Evolutionary conservation across 2,113 vertebrate genomes (phyloP).

Genomic region (Urocitellus parryii): DNA sequence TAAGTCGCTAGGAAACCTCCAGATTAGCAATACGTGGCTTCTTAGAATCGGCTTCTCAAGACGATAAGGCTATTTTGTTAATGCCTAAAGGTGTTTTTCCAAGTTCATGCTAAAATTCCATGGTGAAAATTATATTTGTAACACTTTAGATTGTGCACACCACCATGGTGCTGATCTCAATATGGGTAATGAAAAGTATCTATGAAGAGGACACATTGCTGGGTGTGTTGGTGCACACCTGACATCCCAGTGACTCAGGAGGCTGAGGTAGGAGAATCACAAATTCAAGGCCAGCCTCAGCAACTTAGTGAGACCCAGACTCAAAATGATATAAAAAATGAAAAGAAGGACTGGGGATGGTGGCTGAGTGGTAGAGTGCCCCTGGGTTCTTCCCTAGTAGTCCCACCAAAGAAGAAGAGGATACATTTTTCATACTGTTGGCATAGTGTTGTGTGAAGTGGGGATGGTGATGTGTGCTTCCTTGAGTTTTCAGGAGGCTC

Average conservation of each 20-base stretch:
- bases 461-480: background rate
- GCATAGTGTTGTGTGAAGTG: background rate
- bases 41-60: background rate
- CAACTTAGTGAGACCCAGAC: background rate
- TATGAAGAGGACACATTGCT: background rate
- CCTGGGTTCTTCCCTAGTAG: background rate
- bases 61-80: background rate
- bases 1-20: too few species aligned
- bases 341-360: background rate
- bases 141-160: background rate
- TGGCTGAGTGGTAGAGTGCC: background rate
- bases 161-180: background rate
- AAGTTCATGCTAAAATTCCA: slow-evolving; percentile 19
- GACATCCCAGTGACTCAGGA: background rate
- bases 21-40: too few species aligned
- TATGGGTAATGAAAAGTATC: background rate
- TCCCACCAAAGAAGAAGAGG: background rate
- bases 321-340: background rate
- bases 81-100: slow-evolving; percentile 12
- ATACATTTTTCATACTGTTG: background rate
- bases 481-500: too few species aligned
- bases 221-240: rapidly evolving
- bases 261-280: background rate
- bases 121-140: background rate
- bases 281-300: background rate